A percentile compares a stretch with the other conserved stretches of the same genome.
Conservation (phyloP, 2,797 vertebrate species). For the Cuculus canorus region DNA sequence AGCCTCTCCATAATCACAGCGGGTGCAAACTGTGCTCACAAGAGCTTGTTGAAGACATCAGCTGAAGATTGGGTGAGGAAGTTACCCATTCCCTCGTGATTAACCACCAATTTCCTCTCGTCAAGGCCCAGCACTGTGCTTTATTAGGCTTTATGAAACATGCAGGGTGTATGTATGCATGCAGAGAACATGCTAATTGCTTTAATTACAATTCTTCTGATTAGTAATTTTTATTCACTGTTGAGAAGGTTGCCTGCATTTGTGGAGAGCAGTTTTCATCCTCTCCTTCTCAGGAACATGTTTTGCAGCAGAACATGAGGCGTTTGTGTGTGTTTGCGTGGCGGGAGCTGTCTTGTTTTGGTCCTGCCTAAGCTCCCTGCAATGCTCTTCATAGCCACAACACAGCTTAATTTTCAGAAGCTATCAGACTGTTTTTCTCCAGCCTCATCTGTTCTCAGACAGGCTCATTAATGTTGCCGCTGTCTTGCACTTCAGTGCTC, state of each 20-base stretch:
- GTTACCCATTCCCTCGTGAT: not conserved
- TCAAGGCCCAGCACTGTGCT: not conserved
- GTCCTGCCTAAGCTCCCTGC: not conserved
- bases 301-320: not conserved
- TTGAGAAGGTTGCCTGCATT: not conserved
- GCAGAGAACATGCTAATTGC: not conserved
- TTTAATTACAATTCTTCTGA: conserved; percentile 37
- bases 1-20: not conserved
- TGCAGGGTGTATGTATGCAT: not conserved
- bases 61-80: conserved; percentile 2
- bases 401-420: not conserved
- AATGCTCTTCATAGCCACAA: not conserved
- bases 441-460: not conserved
- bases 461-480: not conserved
- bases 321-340: not conserved
- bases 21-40: not conserved
- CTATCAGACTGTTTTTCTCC: not conserved
- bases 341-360: not conserved
- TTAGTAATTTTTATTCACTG: conserved; percentile 2
- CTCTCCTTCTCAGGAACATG: not conserved
- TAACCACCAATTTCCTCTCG: conserved; percentile 14
- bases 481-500: not conserved
- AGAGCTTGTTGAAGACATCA: not conserved
- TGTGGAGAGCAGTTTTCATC: not conserved
- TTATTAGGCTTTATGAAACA: not conserved